A percentile compares a stretch with the other conserved stretches of the same genome.
These are phyloP conservation scores for Aleadryas rufinucha DNA, from an alignment of 2,113 vertebrate species.

Conservation along the genomic window DNA sequence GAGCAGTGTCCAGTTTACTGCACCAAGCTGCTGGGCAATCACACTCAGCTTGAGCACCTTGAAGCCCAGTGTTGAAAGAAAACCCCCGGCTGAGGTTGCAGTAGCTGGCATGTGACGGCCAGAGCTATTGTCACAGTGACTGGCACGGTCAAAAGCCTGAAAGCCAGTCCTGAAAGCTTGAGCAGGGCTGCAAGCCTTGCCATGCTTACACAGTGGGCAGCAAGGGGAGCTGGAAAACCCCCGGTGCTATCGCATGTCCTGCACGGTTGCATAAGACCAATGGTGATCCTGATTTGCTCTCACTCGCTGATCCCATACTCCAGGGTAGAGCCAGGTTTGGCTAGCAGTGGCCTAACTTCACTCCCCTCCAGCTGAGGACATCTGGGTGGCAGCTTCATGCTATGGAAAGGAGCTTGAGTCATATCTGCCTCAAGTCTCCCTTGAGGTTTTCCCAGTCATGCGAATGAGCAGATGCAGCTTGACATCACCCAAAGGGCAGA, in stretches of 20 bases:
- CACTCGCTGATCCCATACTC: rapidly evolving
- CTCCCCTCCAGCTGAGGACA: not conserved
- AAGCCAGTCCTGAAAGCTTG: not conserved
- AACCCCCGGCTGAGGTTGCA: not conserved
- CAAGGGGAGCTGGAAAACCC: not conserved
- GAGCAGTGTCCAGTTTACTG: not conserved
- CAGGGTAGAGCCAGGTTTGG: not conserved
- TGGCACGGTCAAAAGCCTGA: not conserved
- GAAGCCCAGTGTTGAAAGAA: not conserved
- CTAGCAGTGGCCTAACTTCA: not conserved
- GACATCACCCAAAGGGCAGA: not conserved
- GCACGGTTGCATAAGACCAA: not conserved
- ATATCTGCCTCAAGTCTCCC: not conserved
- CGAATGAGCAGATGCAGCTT: not conserved
- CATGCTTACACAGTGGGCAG: not conserved
- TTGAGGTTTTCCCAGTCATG: not conserved
- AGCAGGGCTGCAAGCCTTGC: not conserved
- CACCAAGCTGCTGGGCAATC: not conserved
- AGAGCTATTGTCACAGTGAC: not conserved
- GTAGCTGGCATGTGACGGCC: not conserved
- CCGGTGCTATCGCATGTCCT: rapidly evolving
- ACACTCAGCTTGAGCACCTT: not conserved
- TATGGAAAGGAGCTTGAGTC: not conserved
- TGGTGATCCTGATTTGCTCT: not conserved
- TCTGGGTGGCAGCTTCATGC: not conserved